Evolutionary conservation across 2,888 invertebrate genomes (phyloP), one percentile per base, ranked within the genome.

Genomic region (Pterostichus niger): DNA sequence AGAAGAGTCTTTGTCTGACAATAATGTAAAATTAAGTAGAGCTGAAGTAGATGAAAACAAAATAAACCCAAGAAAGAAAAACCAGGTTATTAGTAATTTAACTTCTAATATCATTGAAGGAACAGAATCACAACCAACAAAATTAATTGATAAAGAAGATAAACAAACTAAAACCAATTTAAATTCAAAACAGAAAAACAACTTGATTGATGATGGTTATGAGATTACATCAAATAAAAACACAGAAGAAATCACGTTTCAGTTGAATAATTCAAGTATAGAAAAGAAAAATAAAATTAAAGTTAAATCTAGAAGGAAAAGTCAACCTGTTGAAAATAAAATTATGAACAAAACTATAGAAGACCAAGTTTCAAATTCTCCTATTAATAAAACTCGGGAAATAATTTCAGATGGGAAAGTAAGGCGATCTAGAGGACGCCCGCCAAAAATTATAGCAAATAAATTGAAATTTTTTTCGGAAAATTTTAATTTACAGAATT

Each of bases 381-480:
- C 64, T 49, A 6, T 40, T 9, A 59, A 24, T 1, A 3, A 59
- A 24, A 33, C 31, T 2, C 4, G 1, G 10, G 68, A 71, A 44
- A 9, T 17, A 64, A 35, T n/a, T 9, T 13, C 68, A 44, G 33
- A 31, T 6, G n/a, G 6, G 2, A 75, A 31, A 75, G 7, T 33
- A 52, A 75, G 49, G 33, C 49, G 49, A 33, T n/a, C 75, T 7
- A 52, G 40, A 49, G 52, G 71, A 46, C 71, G 71, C 17, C 71
- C 46, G 15, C 17, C 52, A 31, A 75, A 49, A 75, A 75, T 15
- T 5, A 13, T n/a, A 4, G 3, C 31, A 9, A 31, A 13, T 64
- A 64, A 64, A 64, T 64, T 64, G 9, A 75, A 33, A n/a, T 75
- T 75, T 31, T 75, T 75, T 52, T 75, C 52, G n/a, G 75, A 71